Conservation (phyloP, 1,140 invertebrate species). For the Mesaphorura yosii region DNA sequence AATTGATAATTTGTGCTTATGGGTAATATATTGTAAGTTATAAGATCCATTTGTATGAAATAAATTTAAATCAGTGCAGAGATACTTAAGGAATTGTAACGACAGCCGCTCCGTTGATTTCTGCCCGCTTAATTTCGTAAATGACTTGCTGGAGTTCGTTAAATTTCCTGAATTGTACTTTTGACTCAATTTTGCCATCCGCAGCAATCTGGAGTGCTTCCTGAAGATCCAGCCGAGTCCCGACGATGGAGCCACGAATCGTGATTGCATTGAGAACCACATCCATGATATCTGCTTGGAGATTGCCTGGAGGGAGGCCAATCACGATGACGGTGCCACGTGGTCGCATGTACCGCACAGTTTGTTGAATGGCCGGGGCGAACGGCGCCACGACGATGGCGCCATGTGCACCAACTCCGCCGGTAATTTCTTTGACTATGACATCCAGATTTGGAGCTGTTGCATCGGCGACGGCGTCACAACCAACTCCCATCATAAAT, state of each 20-base stretch:
- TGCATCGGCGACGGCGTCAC: not conserved
- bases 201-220: too few relatives aligned
- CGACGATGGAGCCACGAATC: constrained; percentile 7
- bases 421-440: not conserved
- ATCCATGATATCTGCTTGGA: not conserved
- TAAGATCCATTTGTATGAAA: too few relatives aligned
- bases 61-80: too few relatives aligned
- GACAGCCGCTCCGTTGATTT: too few relatives aligned
- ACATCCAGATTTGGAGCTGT: not conserved
- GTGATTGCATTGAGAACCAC: constrained; percentile 7
- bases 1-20: too few relatives aligned
- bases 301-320: constrained; percentile 2
- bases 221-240: constrained; percentile 8
- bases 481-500: constrained; percentile 2
- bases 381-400: constrained; percentile 3
- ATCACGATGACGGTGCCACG: constrained; percentile 7
- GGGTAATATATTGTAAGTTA: too few relatives aligned
- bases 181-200: too few relatives aligned
- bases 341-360: constrained; percentile 5
- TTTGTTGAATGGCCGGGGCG: not conserved
- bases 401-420: not conserved
- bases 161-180: too few relatives aligned
- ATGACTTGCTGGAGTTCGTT: too few relatives aligned
- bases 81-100: too few relatives aligned
- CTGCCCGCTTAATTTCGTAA: too few relatives aligned